Evolutionary conservation across 2,797 vertebrate species (phyloP).

Genomic region (Capromys pilorides): DNA sequence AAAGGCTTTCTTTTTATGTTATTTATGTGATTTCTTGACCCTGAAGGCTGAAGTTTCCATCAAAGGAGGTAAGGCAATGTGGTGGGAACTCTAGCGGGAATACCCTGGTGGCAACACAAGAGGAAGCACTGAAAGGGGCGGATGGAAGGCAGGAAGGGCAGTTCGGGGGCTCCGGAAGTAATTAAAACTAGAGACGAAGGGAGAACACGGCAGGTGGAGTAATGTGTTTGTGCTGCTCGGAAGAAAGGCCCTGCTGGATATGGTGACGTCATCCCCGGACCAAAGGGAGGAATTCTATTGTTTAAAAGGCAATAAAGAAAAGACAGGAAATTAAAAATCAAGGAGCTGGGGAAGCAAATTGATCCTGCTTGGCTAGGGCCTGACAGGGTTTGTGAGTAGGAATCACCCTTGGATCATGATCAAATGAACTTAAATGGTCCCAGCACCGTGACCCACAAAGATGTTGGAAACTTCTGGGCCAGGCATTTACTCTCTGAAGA

Average conservation of each 20-base stretch:
- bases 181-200: neutral
- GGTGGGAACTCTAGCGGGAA: neutral
- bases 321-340: neutral
- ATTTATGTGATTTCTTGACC: neutral
- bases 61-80: neutral
- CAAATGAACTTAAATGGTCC: neutral
- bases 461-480: neutral
- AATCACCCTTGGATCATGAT: neutral
- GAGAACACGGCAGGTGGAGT: neutral
- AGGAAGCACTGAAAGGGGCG: neutral
- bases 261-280: neutral
- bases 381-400: neutral
- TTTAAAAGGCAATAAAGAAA: conserved; percentile 14
- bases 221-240: neutral
- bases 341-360: neutral
- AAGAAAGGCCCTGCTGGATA: neutral
- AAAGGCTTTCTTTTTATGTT: neutral
- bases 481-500: neutral
- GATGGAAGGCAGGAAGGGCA: neutral
- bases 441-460: neutral
- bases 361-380: neutral
- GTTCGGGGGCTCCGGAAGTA: neutral
- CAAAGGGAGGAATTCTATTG: neutral
- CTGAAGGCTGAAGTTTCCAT: neutral
- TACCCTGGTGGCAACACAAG: neutral